Evolutionary conservation across 1,140 invertebrate species (phyloP), one percentile per base, ranked within the genome.

Genomic region (Panulirus ornatus): DNA sequence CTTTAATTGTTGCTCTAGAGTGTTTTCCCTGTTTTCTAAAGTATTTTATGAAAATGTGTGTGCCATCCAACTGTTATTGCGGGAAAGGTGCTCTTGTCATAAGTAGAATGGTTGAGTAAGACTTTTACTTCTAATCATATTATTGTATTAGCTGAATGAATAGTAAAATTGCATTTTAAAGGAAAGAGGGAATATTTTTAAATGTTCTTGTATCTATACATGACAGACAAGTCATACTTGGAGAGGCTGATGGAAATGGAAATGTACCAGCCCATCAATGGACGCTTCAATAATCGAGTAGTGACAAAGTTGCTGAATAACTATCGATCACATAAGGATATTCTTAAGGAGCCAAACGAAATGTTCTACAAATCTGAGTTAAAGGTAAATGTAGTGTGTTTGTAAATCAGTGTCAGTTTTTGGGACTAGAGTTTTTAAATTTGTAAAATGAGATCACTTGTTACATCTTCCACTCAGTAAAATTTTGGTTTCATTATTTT

Each of bases 351-450:
- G 19, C 96, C 97, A 11, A 98, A 96, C 93, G 93, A 95, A 70
- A 93, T 98, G 87, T 99, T 99, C 94, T 99, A 99, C 93, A 95
- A 97, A 92, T 94, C 94, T n/a, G 96, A 97, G 93, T 94, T 98
- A 6, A 93, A 95, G 81, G 93, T 96, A 22, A 94, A 94, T 91
- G 94, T 75, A 40, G 1, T 3, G 11, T 75, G 36, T 40, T 40
- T 36, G 19, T 19, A 11, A 11, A 71, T 34, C 27, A 27, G 8
- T 71, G 70, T 71, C 27, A 34, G 8, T 34, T 22, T 22, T 22
- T 22, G 22, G 51, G 51, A 54, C 51, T 54, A 54, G 51, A 9
- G 9, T 11, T 22, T 11, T 54, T 11, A 22, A 11, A 54, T 11
- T 54, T 54, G 9, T 54, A 22, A 54, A 54, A 54, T 54, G 9